Evolutionary conservation across 2,113 vertebrate species (phyloP).

Genomic region (Suricata suricatta): DNA sequence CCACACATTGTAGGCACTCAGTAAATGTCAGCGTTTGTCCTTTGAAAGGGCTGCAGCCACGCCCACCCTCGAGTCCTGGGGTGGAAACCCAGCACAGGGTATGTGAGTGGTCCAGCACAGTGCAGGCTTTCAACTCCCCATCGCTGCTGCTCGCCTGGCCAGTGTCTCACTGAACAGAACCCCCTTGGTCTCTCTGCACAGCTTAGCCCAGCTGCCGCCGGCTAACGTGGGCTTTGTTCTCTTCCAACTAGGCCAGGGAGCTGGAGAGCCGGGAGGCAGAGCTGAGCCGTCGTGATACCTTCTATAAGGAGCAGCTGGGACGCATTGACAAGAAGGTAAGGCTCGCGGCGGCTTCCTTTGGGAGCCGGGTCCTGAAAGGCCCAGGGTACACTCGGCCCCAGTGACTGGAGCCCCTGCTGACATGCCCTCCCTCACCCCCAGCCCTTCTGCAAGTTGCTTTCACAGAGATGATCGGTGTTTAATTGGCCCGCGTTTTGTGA

Average conservation of each 20-base stretch:
- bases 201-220: not conserved
- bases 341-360: not conserved
- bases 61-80: not conserved
- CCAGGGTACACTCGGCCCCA: accelerated
- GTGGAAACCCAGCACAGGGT: not conserved
- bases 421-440: not conserved
- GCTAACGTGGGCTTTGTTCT: conserved; percentile 54
- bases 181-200: not conserved
- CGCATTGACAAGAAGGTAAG: conserved; percentile 93
- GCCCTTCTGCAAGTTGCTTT: conserved; percentile 50
- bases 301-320: conserved; percentile 93
- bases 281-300: conserved; percentile 85
- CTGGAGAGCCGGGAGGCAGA: conserved; percentile 90
- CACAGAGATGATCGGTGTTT: conserved; percentile 66
- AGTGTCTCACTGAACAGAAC: conserved; percentile 13
- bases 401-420: not conserved
- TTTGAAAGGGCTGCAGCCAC: not conserved
- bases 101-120: not conserved
- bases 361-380: not conserved
- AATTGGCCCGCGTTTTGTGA: conserved; percentile 57
- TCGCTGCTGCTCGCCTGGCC: not conserved
- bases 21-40: not conserved
- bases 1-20: not conserved
- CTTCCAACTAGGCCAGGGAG: conserved; percentile 85
- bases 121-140: not conserved